Evolutionary conservation across 1,140 invertebrate genomes (phyloP), one percentile per base, ranked within the genome.

Genomic region (Scylla paramamosain): DNA sequence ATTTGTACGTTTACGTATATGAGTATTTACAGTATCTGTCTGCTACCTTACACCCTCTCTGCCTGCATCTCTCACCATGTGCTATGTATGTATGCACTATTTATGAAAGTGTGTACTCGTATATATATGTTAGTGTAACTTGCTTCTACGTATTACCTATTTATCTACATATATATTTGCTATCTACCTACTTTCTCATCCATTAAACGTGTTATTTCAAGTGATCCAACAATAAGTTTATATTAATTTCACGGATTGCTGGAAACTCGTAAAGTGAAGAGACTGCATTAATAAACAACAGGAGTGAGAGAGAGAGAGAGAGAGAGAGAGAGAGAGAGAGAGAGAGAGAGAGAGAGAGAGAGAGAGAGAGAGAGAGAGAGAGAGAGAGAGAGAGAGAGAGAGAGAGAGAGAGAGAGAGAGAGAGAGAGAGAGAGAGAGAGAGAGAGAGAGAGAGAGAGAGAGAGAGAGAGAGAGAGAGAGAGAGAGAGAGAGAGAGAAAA

Each of bases 1-100:
- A 59, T 67, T 28, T 67, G 31, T 77, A 59, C 31, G 31, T 92
- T 20, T 92, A 32, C 82, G 25, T 93, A n/a, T 93, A 32, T 93
- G n/a, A 20, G 14, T 83, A 39, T 83, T 14, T 92, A 32, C 82
- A 10, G 28, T 45, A 45, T 45, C 10, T n/a, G n/a, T n/a, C n/a
- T n/a, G n/a, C 39, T 39, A 6, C 39, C 39, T 39, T 39, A 39
- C 39, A 2, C 39, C 39, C 39, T 39, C 39, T 39, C 39, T 39
- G 39, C 6, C 39, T 39, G 39, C 39, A 39, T 39, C 39, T 39
- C 6, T 6, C 39, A 2, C 39, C 39, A 39, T 39, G 39, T 6
- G 6, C 39, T 39, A 6, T 39, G 39, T 39, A 39, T 39, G 39
- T 39, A 39, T 39, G 1, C 39, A 39, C 39, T 39, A 39, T 39